Evolutionary conservation across 2,888 invertebrate genomes (phyloP), one percentile per base, ranked within the genome.

Genomic region (Morpho deidamia): DNA sequence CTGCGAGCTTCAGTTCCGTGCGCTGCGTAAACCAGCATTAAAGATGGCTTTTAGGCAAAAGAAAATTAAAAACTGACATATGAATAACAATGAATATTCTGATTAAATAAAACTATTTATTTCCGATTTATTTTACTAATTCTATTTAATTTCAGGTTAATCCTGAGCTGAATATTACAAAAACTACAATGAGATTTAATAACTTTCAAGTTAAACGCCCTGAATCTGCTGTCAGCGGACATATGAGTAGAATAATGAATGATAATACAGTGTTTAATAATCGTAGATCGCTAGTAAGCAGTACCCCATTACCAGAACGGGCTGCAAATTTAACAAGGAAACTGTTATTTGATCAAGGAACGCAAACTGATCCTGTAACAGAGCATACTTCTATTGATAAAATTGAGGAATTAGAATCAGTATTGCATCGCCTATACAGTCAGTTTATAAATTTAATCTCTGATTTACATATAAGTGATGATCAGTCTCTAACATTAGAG

Each of bases 291-390:
- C 48, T 74, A 14, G 50, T 69, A 8, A 75, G 69, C 61, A 76
- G 76, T 51, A 76, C 79, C 8, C 80, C 79, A 7, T 44, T 76
- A 5, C 71, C 74, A 3, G 65, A 59, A 11, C 67, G 58, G 38
- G 11, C 23, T 7, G 42, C 7, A 55, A 62, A 40, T 61, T 46
- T 8, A 53, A 55, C 4, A 4, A 34, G 7, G 10, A 72, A 58
- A 50, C 53, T 74, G 10, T 67, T 49, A 45, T 72, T 67, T 38
- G 75, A 81, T 48, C 72, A 77, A 68, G 72, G 62, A 23, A 77
- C 78, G 0, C 83, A 82, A 60, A 81, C 80, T 1, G 77, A 78
- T 2, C 54, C 55, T 1, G 33, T 39, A 0, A 56, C 47, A 8
- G 14, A 60, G 8, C 59, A 63, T 33, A 61, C 68, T 44, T 55